Percentiles rank a stretch among this genome's conserved stretches.
These are phyloP conservation scores for Phrynocephalus forsythii DNA, from an alignment of 2,797 vertebrate species.

Conservation along the genomic window DNA sequence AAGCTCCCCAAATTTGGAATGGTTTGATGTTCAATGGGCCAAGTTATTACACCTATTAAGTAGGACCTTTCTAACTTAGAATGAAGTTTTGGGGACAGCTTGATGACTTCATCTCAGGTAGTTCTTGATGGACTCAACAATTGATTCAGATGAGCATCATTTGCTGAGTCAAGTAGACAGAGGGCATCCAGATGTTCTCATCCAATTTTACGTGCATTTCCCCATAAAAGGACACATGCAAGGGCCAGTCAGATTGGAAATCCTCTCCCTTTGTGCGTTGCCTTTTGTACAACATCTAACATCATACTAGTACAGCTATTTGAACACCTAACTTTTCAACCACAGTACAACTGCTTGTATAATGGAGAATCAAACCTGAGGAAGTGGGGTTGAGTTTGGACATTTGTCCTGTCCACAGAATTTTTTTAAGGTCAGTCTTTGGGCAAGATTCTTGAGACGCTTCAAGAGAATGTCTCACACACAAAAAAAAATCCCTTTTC, in stretches of 20 bases:
- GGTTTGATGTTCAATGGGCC: too few relatives aligned
- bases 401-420: too few relatives aligned
- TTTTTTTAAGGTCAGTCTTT: too few relatives aligned
- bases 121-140: not conserved
- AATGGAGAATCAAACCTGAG: too few relatives aligned
- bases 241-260: not conserved
- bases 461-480: not conserved
- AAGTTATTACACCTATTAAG: not conserved
- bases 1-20: too few relatives aligned
- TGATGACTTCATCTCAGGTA: not conserved
- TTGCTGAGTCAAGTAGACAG: not conserved
- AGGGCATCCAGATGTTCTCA: not conserved
- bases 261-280: too few relatives aligned
- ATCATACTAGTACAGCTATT: too few relatives aligned
- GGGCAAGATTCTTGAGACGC: not conserved
- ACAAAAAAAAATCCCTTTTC: too few relatives aligned
- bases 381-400: too few relatives aligned
- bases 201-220: not conserved
- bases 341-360: not conserved
- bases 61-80: not conserved
- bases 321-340: too few relatives aligned
- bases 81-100: not conserved
- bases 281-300: too few relatives aligned
- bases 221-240: too few relatives aligned
- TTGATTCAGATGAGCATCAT: not conserved